These are phyloP conservation scores for Cataglyphis cursor DNA, from an alignment of 2,888 invertebrate species.

Conservation along the genomic window DNA sequence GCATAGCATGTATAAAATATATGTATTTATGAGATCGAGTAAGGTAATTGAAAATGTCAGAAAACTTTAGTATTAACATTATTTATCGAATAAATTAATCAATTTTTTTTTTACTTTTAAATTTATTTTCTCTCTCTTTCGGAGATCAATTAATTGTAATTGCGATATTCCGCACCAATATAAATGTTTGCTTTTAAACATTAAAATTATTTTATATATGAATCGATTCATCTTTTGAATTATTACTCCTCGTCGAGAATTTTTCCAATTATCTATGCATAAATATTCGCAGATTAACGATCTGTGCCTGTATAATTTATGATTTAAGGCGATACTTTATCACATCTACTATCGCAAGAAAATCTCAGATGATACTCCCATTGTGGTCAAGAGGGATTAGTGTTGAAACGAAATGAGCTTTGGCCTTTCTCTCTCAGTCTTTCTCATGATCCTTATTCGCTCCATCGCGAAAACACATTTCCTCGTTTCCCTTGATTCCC, in stretches of 20 bases:
- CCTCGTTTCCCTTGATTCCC: conserved; percentile 43
- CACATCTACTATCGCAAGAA: neutral
- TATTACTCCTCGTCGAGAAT: neutral
- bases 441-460: neutral
- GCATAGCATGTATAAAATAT: neutral
- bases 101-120: too few relatives aligned
- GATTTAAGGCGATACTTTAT: neutral
- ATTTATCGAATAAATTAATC: neutral
- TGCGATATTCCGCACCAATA: neutral
- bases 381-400: neutral
- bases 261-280: neutral
- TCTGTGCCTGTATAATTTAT: neutral
- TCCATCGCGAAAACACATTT: conserved; percentile 15
- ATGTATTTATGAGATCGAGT: neutral
- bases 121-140: neutral
- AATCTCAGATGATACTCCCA: neutral
- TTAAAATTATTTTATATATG: neutral
- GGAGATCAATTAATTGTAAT: neutral
- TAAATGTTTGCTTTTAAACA: neutral
- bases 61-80: neutral
- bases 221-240: neutral
- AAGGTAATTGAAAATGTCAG: neutral
- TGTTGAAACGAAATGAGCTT: neutral
- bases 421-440: neutral
- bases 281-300: neutral